Base-by-base conservation (phyloP, 2,797 vertebrate species). In the Glossophaga mutica region DNA sequence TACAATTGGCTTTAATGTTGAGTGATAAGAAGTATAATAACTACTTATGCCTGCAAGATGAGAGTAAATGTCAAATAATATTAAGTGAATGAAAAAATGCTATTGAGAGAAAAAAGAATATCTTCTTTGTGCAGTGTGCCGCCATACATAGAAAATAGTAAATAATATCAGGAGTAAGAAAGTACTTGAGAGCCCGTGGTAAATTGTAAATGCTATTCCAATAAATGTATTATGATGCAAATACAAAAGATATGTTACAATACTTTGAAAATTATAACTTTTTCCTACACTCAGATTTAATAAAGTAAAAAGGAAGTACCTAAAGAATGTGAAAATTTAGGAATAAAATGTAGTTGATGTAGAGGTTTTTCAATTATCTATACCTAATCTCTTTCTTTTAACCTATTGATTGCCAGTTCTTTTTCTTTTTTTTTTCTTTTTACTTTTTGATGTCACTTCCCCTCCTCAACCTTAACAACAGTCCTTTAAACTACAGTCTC, bases 1-100 rank as follows among this genome's bases (percentile, higher is more conserved):
- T 88, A 59, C 55, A 94, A 91, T 85, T 96, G 74, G 50, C 52
- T 84, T 94, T 95, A 73, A 93, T 93, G 71, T 50, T 94, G 94
- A 97, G 37, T 87, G 57, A 90, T 96, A 92, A 92, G 71, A 90
- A 96, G 90, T 57, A 85, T 44, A 74, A 90, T 90, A 94, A 92
- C 62, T 92, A 44, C 68, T 92, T 94, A 22, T 70, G 16, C 70
- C 79, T 94, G 50, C 95, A 94, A 95, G 82, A 84, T 84, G 21
- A 82, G 78, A 94, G 65, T 65, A 95, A 94, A 94, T 78, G 52
- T 96, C 90, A 96, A 70, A 78, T 90, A 92, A 94, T 84, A 92
- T 90, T 90, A 95, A 96, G 82, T 90, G 48, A 87, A 90, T 90
- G 39, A 19, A 42, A 86, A 87, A 70, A 14, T 10, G 48, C n/a